Percentiles rank a stretch among this genome's conserved stretches.
These are phyloP conservation scores for Arothron firmamentum DNA, from an alignment of 2,113 vertebrate genomes.

Conservation along the genomic window DNA sequence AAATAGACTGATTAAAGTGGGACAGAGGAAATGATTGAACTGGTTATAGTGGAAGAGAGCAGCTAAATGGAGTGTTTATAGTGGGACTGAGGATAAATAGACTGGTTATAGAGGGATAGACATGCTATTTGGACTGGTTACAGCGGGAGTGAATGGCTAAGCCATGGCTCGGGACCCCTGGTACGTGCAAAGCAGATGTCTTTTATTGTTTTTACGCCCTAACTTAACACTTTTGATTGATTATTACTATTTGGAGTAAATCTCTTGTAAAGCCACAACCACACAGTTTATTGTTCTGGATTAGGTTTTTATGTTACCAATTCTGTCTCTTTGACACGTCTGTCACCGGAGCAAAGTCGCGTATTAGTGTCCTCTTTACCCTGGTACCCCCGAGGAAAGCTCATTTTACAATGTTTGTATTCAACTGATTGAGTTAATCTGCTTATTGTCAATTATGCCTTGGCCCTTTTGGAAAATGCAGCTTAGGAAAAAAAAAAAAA, in stretches of 20 bases:
- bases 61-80: background rate
- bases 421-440: slow-evolving; percentile 45
- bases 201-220: no score
- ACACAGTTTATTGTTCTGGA: slow-evolving; percentile 30
- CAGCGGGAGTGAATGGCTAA: background rate
- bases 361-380: background rate
- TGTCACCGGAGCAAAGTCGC: background rate
- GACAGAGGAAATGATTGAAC: no score
- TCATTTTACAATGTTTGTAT: slow-evolving; percentile 39
- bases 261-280: background rate
- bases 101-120: no score
- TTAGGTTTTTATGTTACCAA: slow-evolving; percentile 25
- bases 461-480: slow-evolving; percentile 52
- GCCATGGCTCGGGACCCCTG: no score
- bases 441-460: slow-evolving; percentile 56
- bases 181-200: no score
- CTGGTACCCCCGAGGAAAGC: slow-evolving; percentile 9
- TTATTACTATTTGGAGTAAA: background rate
- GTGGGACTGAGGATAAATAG: background rate
- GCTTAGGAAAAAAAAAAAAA: slow-evolving; percentile 24
- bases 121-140: background rate
- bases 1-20: no score
- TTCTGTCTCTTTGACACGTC: slow-evolving; percentile 6
- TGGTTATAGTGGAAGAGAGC: background rate
- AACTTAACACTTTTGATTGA: background rate